Percentiles rank a stretch among this genome's conserved stretches.
These are phyloP conservation scores for Manduca sexta DNA, from an alignment of 1,140 invertebrate genomes.

Conservation along the genomic window DNA sequence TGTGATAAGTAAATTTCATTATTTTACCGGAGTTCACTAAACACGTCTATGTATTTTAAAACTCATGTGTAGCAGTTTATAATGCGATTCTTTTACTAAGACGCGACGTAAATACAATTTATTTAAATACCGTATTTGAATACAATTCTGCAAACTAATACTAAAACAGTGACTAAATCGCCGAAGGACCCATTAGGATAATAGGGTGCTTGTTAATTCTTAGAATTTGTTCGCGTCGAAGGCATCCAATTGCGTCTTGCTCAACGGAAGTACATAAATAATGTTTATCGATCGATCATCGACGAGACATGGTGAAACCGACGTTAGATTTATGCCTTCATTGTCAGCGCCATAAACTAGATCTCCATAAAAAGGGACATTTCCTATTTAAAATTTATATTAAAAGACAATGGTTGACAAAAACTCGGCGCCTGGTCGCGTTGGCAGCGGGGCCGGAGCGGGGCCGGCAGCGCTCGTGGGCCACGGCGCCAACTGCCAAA, in stretches of 20 bases:
- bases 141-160: background rate
- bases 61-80: too few relatives aligned
- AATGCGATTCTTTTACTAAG: too few relatives aligned
- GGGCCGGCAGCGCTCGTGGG: conserved; percentile 15
- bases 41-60: too few relatives aligned
- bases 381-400: conserved; percentile 73
- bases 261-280: conserved; percentile 69
- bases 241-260: conserved; percentile 32
- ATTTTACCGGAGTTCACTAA: too few relatives aligned
- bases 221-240: conserved; percentile 34
- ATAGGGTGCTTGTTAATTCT: background rate
- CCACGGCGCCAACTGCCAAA: conserved; percentile 70
- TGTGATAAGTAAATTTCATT: too few relatives aligned
- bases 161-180: background rate
- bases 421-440: conserved; percentile 65
- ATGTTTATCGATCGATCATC: conserved; percentile 72
- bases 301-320: conserved; percentile 39
- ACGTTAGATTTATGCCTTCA: conserved; percentile 69
- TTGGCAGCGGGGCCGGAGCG: conserved; percentile 16
- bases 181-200: too few relatives aligned
- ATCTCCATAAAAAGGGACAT: conserved; percentile 72
- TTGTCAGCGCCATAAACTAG: conserved; percentile 68
- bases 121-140: too few relatives aligned
- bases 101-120: too few relatives aligned
- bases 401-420: conserved; percentile 71